A percentile compares a stretch with the other conserved stretches of the same genome.
Evolutionary conservation across 1,140 invertebrate species (phyloP).

Genomic region (Dysdera silvatica): DNA sequence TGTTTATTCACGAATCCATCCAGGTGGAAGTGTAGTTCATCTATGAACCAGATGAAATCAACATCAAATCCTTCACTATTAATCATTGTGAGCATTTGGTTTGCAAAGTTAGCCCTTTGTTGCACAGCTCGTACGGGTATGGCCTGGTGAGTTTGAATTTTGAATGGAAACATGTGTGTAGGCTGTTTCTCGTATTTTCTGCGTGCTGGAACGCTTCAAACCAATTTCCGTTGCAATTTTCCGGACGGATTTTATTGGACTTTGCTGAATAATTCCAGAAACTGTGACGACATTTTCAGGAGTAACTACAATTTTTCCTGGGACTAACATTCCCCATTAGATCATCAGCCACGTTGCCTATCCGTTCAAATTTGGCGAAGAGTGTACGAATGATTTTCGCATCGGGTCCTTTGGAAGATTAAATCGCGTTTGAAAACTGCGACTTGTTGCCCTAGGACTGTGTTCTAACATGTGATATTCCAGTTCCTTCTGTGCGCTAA

Average conservation of each 20-base stretch:
- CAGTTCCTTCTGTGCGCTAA: too few relatives aligned
- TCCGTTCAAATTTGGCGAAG: not conserved
- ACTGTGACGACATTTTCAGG: not conserved
- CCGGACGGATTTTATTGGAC: not conserved
- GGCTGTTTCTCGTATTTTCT: conserved; percentile 5
- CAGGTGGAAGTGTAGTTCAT: conserved; percentile 3
- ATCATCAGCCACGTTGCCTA: not conserved
- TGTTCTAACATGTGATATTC: too few relatives aligned
- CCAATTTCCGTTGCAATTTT: not conserved
- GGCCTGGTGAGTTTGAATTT: too few relatives aligned
- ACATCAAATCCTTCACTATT: too few relatives aligned
- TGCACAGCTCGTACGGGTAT: too few relatives aligned
- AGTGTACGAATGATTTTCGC: not conserved
- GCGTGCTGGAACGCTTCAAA: not conserved
- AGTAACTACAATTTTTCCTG: not conserved
- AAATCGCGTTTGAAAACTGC: too few relatives aligned
- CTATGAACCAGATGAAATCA: not conserved
- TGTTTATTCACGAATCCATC: conserved; percentile 29
- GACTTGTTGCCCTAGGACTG: too few relatives aligned
- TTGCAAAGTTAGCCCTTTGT: not conserved
- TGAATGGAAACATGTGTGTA: not conserved
- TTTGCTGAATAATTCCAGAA: not conserved
- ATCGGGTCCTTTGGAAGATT: too few relatives aligned
- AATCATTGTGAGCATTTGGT: not conserved
- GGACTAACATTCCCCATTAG: not conserved